Percentiles rank a stretch among this genome's conserved stretches.
Evolutionary conservation across 2,888 invertebrate genomes (phyloP).

Genomic region (Thera britannica): DNA sequence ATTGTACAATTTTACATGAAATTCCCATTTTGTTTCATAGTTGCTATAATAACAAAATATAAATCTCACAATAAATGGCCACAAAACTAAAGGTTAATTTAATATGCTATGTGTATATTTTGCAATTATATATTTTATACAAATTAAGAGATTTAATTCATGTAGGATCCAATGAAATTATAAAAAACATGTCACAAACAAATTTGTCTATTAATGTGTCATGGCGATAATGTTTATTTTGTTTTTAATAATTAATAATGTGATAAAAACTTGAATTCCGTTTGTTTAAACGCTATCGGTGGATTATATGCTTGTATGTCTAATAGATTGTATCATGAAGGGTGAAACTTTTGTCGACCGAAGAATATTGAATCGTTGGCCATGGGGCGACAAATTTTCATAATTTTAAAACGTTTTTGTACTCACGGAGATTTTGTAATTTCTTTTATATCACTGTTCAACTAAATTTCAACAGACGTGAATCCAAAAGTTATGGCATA

Average conservation of each 20-base stretch:
- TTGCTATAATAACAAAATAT: not conserved
- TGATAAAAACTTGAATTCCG: conserved; percentile 30
- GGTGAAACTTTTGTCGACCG: not conserved
- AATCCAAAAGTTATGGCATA: too few species aligned
- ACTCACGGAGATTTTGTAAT: too few species aligned
- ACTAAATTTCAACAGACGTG: too few species aligned
- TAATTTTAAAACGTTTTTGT: too few species aligned
- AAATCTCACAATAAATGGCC: conserved; percentile 16
- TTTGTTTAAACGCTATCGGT: not conserved
- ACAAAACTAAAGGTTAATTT: conserved; percentile 8
- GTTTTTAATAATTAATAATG: conserved; percentile 31
- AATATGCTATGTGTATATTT: not conserved
- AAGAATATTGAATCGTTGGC: not conserved
- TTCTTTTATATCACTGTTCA: too few species aligned
- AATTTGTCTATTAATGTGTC: conserved; percentile 20
- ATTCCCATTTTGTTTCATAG: conserved; percentile 13
- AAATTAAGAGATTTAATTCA: not conserved
- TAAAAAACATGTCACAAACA: conserved; percentile 3
- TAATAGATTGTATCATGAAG: not conserved
- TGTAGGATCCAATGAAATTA: conserved; percentile 3
- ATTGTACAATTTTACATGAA: conserved; percentile 65
- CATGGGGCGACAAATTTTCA: too few species aligned
- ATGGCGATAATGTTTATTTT: conserved; percentile 28
- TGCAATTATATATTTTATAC: not conserved
- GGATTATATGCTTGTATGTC: not conserved